Conservation (phyloP, 2,888 invertebrate species). For the Perdita meconis region DNA sequence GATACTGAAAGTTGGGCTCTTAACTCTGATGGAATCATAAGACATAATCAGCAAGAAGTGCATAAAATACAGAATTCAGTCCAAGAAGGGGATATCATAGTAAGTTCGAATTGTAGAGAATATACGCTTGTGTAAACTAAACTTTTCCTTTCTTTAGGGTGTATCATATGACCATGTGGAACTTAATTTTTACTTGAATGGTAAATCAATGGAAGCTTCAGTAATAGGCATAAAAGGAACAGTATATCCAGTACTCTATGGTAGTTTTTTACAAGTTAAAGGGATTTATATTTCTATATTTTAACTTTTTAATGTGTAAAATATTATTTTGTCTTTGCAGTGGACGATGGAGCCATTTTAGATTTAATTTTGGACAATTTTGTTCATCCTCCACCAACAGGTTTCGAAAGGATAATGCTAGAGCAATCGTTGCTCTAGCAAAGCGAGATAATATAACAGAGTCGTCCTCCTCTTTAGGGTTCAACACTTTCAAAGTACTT, state of each 20-base stretch:
- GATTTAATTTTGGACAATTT: conserved; percentile 97
- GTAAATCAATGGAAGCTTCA: conserved; percentile 93
- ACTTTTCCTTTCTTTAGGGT: conserved; percentile 86
- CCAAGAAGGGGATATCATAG: conserved; percentile 96
- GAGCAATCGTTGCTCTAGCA: conserved; percentile 97
- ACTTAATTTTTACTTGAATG: conserved; percentile 97
- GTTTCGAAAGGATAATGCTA: conserved; percentile 97
- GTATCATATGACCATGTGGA: conserved; percentile 98
- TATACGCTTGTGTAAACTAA: conserved; percentile 12
- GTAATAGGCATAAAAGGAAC: conserved; percentile 95
- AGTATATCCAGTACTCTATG: conserved; percentile 96
- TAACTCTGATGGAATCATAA: conserved; percentile 94
- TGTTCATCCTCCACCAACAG: conserved; percentile 91
- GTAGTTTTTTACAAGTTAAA: conserved; percentile 85
- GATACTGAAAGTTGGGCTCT: conserved; percentile 97
- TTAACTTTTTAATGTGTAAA: conserved; percentile 2
- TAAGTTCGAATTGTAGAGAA: conserved; percentile 79
- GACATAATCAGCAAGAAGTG: conserved; percentile 93
- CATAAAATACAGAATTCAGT: conserved; percentile 86
- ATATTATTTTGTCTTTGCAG: conserved; percentile 86
- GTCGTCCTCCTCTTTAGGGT: conserved; percentile 12
- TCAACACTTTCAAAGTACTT: conserved; percentile 28
- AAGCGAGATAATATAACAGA: conserved; percentile 39
- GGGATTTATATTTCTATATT: not conserved
- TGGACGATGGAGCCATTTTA: conserved; percentile 98